Evolutionary conservation across 2,888 invertebrate genomes (phyloP), one percentile per base, ranked within the genome.

Genomic region (Netelia inedita): DNA sequence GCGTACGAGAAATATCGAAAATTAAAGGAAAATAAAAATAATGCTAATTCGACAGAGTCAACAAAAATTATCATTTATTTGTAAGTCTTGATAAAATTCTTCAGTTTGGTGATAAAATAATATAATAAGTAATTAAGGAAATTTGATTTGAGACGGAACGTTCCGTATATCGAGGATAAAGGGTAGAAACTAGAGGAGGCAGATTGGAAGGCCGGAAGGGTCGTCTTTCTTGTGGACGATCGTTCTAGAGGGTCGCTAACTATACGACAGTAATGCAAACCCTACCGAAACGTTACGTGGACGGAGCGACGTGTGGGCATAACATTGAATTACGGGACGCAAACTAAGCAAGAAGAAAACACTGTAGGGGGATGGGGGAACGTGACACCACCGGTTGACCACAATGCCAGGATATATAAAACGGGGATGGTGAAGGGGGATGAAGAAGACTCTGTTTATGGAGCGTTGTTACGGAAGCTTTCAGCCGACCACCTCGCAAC

Each of bases 341-440:
- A 57, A 46, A 61, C 57, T 73, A 3, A 3, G 43, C 57, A 23
- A 76, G 57, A 57, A 35, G 65, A 35, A 71, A 82, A 71, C 50
- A 11, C 19, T 35, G 76, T 16, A 35, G 57, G 16, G 57, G 46
- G 75, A 71, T 35, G 50, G 57, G 23, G 43, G 46, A 81, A 71
- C 46, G 66, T 59, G 68, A 66, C 16, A 76, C 65, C 46, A 65
- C 19, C 23, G 28, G 28, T 28, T 46, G 65, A 59, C 59, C 35
- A 19, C 59, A 46, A 65, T 76, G 57, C 41, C 16, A 28, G 28
- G 28, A 11, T 53, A 43, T 5, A 55, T 16, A 14, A 46, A 46
- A 46, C 14, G 3, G 14, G 46, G 43, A n/a, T n/a, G n/a, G n/a
- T n/a, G 1, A 43, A 3, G 14, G 46, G 14, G 46, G 46, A 28